Percentiles rank a stretch among this genome's conserved stretches.
Evolutionary conservation across 2,888 invertebrate species (phyloP).

Genomic region (Caenorhabditis sp.): DNA sequence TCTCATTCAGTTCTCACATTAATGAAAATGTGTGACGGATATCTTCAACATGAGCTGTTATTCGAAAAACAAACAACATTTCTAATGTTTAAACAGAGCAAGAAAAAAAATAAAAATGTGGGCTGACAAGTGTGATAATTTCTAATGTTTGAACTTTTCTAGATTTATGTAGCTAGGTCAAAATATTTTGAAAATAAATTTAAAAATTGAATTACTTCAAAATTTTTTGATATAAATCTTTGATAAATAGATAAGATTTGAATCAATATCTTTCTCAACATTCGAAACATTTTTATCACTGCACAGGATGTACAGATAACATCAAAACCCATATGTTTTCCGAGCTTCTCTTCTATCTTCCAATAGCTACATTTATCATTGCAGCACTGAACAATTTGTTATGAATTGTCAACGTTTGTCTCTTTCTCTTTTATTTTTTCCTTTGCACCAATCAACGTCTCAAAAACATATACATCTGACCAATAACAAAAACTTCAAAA

Average conservation of each 20-base stretch:
- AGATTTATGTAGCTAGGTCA: background rate
- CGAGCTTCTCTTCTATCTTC: background rate
- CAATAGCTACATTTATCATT: background rate
- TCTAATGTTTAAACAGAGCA: background rate
- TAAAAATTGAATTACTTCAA: too few species aligned
- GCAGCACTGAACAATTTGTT: background rate
- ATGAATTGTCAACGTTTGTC: background rate
- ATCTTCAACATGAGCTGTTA: conserved; percentile 25
- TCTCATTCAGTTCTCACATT: background rate
- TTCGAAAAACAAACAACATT: conserved; percentile 1
- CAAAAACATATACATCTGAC: background rate
- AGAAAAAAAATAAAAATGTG: conserved; percentile 29
- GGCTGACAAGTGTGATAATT: conserved; percentile 8
- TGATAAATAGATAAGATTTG: too few species aligned
- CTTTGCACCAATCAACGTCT: background rate
- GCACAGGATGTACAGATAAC: background rate
- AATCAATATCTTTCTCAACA: too few species aligned
- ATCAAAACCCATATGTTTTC: background rate
- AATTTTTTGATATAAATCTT: too few species aligned
- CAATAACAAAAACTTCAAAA: background rate
- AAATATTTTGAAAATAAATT: too few species aligned
- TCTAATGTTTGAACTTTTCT: background rate
- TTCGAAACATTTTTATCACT: background rate
- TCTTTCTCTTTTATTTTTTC: background rate
- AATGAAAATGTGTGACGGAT: background rate